These are phyloP conservation scores for Pangasius mekongensis DNA, from an alignment of 2,797 vertebrate genomes.

Conservation along the genomic window DNA sequence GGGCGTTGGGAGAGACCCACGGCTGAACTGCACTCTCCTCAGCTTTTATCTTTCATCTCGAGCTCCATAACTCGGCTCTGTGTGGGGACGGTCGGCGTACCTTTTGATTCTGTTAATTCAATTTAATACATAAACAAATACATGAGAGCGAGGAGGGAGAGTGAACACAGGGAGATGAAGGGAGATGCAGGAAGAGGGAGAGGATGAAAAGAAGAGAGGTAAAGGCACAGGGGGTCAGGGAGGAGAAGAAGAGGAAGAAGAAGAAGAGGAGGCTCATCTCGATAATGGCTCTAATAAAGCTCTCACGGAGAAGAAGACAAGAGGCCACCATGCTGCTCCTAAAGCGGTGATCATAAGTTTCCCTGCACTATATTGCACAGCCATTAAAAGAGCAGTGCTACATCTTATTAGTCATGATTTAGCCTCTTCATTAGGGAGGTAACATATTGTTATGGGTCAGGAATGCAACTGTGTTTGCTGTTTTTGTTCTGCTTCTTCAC, in stretches of 20 bases:
- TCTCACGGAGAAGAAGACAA: conserved; percentile 71
- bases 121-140: conserved; percentile 86
- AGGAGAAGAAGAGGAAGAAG: conserved; percentile 51
- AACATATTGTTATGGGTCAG: conserved; percentile 52
- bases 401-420: conserved; percentile 53
- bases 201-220: conserved; percentile 61
- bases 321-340: conserved; percentile 73
- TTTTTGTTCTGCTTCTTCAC: conserved; percentile 17
- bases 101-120: conserved; percentile 85
- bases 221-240: conserved; percentile 45
- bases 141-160: conserved; percentile 65
- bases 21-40: conserved; percentile 76
- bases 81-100: conserved; percentile 73
- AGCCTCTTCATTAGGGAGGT: conserved; percentile 54
- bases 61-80: conserved; percentile 77
- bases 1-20: conserved; percentile 70
- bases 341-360: conserved; percentile 55
- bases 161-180: conserved; percentile 63
- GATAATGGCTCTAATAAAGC: conserved; percentile 73
- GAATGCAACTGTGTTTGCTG: conserved; percentile 41
- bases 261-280: conserved; percentile 51
- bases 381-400: conserved; percentile 45
- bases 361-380: conserved; percentile 50
- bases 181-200: conserved; percentile 63
- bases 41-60: conserved; percentile 79